Evolutionary conservation across 2,888 invertebrate genomes (phyloP), one percentile per base, ranked within the genome.

Genomic region (Bellardia bayeri): DNA sequence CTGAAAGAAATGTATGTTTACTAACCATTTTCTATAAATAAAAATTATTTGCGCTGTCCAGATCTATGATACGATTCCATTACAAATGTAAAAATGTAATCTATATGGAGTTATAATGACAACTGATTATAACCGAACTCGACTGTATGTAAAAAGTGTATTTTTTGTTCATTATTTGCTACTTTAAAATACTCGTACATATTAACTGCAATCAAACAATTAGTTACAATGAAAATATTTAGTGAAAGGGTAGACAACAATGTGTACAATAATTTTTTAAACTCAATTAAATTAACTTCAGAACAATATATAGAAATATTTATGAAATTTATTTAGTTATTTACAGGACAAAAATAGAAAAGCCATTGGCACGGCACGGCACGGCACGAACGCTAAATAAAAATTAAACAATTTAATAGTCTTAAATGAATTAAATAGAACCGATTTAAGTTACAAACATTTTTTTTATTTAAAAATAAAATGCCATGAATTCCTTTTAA

Each of bases 271-370:
- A 13, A 42, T 42, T 66, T 66, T 45, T 23, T 66, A 42, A 66
- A 66, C 66, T 66, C 9, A 66, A 66, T 42, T 66, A 66, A 42
- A 66, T 66, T 23, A 42, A 42, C 66, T 23, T 37, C 2, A 66
- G 5, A n/a, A 64, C 9, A 64, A 13, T 58, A 30, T 6, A 64
- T 64, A 2, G 6, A 40, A 64, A 4, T 13, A 66, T 42, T 66
- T 66, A 13, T 16, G 42, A 51, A 8, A n/a, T 2, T 9, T 9
- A 23, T 23, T 51, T 14, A 14, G 30, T 45, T 69, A 51, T 14
- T 8, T 7, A 49, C 30, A 33, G 14, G 3, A 40, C 42, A 23
- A 40, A 71, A 11, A 30, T 30, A 58, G 58, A 58, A 11, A 30
- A 30, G 13, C 9, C 30, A 23, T 30, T 30, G 2, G 0, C 8